phyloP scores from a whole-genome alignment of 2,113 vertebrate genomes.

The Scytalopus superciliaris region DNA sequence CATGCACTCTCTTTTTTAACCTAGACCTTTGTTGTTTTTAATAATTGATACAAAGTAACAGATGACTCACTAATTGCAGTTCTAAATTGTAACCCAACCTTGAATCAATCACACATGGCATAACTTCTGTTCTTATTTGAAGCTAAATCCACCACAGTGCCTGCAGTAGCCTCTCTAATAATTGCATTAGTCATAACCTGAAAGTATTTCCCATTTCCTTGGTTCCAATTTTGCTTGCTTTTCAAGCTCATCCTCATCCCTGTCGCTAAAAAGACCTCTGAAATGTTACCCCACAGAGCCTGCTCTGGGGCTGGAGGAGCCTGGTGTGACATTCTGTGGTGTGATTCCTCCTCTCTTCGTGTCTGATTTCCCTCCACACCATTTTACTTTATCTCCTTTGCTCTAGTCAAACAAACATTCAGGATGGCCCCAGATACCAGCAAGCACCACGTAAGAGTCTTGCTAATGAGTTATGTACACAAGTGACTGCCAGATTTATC shows the following conservation, averaged over 20 bases:
- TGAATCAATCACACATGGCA: constrained; percentile 45
- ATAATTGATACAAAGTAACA: constrained; percentile 57
- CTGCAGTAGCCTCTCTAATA: constrained; percentile 24
- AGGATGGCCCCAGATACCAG: neutral
- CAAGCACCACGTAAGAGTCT: neutral
- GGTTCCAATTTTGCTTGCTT: constrained; percentile 29
- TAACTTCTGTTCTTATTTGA: constrained; percentile 22
- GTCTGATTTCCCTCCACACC: neutral
- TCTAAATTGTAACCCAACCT: constrained; percentile 45
- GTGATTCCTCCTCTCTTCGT: neutral
- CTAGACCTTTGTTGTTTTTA: constrained; percentile 37
- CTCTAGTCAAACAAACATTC: neutral
- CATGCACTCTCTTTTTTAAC: neutral
- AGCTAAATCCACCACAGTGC: constrained; percentile 16
- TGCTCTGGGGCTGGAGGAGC: neutral
- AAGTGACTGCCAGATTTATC: neutral
- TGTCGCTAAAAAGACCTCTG: neutral
- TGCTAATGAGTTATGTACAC: neutral
- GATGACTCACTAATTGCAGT: constrained; percentile 55
- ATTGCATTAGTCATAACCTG: constrained; percentile 47
- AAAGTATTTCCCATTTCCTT: constrained; percentile 40
- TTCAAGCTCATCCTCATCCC: constrained; percentile 6
- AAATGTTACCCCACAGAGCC: neutral
- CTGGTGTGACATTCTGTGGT: neutral
- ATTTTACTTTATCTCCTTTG: neutral